Conservation (phyloP, 2,113 vertebrate species). For the Etia nguti region DNA sequence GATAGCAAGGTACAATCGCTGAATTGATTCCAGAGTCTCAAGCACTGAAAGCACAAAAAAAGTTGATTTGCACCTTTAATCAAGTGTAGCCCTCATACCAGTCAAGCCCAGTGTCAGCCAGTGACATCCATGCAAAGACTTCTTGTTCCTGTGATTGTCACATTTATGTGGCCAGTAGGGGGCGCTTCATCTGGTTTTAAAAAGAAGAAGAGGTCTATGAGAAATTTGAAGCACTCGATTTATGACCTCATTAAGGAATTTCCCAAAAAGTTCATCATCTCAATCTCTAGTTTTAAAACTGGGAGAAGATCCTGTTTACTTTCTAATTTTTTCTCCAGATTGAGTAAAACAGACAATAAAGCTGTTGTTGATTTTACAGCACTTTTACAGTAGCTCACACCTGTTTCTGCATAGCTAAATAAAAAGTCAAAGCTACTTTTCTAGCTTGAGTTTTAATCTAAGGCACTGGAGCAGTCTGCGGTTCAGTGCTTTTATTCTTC, state of each 20-base stretch:
- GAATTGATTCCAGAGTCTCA: neutral
- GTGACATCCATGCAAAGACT: neutral
- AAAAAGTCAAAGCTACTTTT: neutral
- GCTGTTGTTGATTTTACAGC: neutral
- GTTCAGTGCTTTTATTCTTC: neutral
- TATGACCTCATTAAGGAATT: neutral
- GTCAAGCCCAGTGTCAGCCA: neutral
- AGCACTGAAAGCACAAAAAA: neutral
- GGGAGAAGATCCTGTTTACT: too few species aligned
- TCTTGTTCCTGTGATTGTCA: neutral
- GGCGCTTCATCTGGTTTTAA: neutral
- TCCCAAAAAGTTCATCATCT: rapidly evolving
- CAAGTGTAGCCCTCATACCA: neutral
- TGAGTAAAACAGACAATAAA: neutral
- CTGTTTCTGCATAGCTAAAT: rapidly evolving
- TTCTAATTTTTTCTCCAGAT: rapidly evolving
- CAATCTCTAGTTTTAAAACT: too few species aligned
- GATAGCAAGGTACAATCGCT: neutral
- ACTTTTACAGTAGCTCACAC: neutral
- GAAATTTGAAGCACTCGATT: neutral
- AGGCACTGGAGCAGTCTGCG: rapidly evolving
- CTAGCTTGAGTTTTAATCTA: neutral
- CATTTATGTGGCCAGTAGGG: neutral
- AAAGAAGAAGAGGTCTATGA: neutral
- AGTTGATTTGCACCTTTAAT: neutral